Percentiles rank a stretch among this genome's conserved stretches.
Evolutionary conservation across 2,113 vertebrate genomes (phyloP).

Genomic region (Motacilla tschutschensis): DNA sequence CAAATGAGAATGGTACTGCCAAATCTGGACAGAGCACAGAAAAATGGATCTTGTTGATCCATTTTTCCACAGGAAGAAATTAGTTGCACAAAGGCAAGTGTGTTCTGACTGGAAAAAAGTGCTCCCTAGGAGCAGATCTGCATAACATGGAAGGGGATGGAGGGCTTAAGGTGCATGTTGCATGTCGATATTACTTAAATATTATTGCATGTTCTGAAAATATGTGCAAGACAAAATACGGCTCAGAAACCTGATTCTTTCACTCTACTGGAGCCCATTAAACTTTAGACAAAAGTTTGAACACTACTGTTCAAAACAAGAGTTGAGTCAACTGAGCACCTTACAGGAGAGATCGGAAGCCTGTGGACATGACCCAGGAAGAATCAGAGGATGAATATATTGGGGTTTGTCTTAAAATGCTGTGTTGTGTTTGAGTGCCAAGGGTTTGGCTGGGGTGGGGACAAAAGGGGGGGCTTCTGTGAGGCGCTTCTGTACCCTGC

Average conservation of each 20-base stretch:
- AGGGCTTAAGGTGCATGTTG: background rate
- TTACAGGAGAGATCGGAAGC: accelerated
- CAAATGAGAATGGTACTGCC: background rate
- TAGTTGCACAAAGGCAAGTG: background rate
- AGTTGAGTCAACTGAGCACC: background rate
- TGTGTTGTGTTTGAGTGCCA: background rate
- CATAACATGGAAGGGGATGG: background rate
- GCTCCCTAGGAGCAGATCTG: background rate
- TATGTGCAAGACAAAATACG: background rate
- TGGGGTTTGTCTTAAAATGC: background rate
- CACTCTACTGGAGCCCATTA: background rate
- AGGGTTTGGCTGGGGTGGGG: background rate
- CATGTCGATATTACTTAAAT: background rate
- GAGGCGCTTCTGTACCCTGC: background rate
- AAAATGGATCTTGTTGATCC: background rate
- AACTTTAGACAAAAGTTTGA: background rate
- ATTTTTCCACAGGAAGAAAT: background rate
- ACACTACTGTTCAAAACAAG: background rate
- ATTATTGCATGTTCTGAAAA: background rate
- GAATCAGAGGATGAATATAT: background rate
- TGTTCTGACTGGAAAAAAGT: background rate
- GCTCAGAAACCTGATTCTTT: background rate
- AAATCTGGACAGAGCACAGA: background rate
- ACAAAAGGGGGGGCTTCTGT: background rate
- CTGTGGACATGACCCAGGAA: background rate